These are phyloP conservation scores for Prolemur simus DNA, from an alignment of 2,113 vertebrate species.

Conservation along the genomic window DNA sequence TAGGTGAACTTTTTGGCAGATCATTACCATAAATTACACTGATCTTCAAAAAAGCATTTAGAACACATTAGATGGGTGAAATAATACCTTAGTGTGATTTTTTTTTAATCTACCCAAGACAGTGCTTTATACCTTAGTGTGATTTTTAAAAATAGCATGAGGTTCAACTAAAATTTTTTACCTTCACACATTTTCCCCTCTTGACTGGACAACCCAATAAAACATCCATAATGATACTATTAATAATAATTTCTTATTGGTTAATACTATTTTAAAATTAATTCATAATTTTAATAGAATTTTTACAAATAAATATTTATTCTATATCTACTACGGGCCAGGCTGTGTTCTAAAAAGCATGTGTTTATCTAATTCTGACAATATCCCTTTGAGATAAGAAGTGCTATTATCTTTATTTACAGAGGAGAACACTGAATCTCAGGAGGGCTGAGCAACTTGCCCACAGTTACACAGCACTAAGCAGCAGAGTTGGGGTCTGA, in stretches of 20 bases:
- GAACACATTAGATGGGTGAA: not conserved
- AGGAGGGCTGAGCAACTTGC: not conserved
- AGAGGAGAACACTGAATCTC: not conserved
- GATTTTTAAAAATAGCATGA: not conserved
- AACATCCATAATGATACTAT: not conserved
- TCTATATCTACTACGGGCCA: accelerated
- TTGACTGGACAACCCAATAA: not conserved
- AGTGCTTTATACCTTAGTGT: no score
- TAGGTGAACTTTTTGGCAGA: not conserved
- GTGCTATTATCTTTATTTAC: not conserved
- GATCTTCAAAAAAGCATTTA: conserved; percentile 19
- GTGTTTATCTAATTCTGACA: not conserved
- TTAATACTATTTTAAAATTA: not conserved
- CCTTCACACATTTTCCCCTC: not conserved
- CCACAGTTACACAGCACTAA: not conserved
- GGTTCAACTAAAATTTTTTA: not conserved
- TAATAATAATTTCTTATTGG: not conserved
- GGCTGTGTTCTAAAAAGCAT: not conserved
- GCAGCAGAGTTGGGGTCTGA: not conserved
- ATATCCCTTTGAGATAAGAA: not conserved
- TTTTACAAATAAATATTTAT: not conserved
- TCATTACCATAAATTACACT: conserved; percentile 19
- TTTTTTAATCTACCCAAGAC: not conserved
- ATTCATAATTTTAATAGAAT: not conserved
- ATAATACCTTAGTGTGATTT: not conserved